phyloP scores from a whole-genome alignment of 2,888 invertebrate species.

The Macropis europaea region DNA sequence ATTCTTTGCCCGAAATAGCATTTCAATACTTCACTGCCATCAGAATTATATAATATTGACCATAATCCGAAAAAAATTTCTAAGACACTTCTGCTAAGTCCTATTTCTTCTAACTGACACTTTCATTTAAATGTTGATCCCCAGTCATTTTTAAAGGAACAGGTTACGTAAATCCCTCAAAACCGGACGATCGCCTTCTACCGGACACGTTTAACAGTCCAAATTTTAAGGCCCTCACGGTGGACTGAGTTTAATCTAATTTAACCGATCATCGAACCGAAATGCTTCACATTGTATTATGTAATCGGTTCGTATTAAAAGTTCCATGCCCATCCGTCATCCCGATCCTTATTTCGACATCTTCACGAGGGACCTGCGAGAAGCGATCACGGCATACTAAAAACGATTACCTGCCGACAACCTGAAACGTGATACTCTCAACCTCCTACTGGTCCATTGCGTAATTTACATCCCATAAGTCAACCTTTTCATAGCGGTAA shows the following conservation, averaged over 20 bases:
- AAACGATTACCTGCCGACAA: slow-evolving; percentile 62
- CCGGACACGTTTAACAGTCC: slow-evolving; percentile 1
- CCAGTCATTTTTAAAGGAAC: not conserved
- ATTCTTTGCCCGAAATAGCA: no score
- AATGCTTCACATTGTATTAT: slow-evolving; percentile 10
- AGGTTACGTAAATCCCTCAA: not conserved
- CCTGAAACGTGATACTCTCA: slow-evolving; percentile 57
- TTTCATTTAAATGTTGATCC: no score
- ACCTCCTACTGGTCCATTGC: slow-evolving; percentile 60
- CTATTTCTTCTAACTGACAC: no score
- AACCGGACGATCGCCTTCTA: no score
- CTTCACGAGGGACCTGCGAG: slow-evolving; percentile 51
- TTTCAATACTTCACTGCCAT: no score
- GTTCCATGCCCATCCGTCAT: slow-evolving; percentile 38
- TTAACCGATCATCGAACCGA: slow-evolving; percentile 25
- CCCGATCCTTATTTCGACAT: slow-evolving; percentile 50
- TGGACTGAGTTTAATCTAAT: slow-evolving; percentile 19
- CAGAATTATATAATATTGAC: no score
- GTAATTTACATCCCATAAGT: slow-evolving; percentile 60
- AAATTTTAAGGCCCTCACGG: not conserved
- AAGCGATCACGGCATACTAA: slow-evolving; percentile 51
- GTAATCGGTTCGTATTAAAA: slow-evolving; percentile 29
- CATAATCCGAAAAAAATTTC: no score
- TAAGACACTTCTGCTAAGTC: no score
- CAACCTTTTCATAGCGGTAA: slow-evolving; percentile 26